Evolutionary conservation across 2,113 vertebrate genomes (phyloP).

Genomic region (Clarias gariepinus): DNA sequence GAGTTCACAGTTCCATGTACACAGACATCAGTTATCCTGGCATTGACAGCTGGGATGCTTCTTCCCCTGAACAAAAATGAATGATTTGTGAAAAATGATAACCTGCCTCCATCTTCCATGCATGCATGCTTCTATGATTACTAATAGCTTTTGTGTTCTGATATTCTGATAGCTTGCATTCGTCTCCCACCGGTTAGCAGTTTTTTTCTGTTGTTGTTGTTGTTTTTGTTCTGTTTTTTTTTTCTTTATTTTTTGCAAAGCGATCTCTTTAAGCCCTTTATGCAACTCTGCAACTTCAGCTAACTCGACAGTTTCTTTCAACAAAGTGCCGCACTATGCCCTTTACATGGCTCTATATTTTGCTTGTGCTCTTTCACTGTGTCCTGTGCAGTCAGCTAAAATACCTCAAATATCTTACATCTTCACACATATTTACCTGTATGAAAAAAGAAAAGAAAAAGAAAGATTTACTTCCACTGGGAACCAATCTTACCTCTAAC

Average conservation of each 20-base stretch:
- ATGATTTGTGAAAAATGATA: neutral
- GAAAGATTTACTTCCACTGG: neutral
- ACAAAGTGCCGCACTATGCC: neutral
- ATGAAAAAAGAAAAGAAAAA: neutral
- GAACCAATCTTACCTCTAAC: neutral
- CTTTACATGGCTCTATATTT: neutral
- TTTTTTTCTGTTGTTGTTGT: neutral
- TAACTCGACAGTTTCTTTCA: neutral
- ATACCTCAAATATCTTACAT: constrained; percentile 12
- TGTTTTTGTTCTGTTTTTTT: neutral
- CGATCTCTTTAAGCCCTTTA: neutral
- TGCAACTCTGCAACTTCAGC: neutral
- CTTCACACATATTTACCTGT: neutral
- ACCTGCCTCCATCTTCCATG: neutral
- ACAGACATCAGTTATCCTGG: neutral
- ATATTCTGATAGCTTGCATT: neutral
- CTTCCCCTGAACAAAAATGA: neutral
- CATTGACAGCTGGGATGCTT: neutral
- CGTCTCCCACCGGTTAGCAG: neutral
- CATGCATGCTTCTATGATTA: neutral
- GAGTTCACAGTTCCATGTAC: neutral
- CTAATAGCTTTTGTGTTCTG: neutral
- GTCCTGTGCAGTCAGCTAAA: constrained; percentile 28
- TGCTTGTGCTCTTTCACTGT: neutral
- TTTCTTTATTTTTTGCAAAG: neutral